phyloP scores from a whole-genome alignment of 2,113 vertebrate genomes.

The Thalassarche chlororhynchos region DNA sequence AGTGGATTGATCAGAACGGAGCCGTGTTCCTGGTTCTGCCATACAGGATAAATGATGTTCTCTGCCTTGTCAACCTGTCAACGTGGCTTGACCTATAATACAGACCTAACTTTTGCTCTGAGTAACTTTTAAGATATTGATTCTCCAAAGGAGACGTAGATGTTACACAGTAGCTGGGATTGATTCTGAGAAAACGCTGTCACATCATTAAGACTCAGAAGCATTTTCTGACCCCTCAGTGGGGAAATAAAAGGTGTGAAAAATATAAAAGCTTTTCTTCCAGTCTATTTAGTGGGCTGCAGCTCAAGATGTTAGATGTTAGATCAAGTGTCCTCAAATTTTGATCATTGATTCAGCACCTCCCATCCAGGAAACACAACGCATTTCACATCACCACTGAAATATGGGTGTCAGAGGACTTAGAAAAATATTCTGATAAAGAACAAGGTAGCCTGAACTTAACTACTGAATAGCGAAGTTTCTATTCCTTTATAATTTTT shows the following conservation, averaged over 20 bases:
- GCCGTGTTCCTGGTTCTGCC: not conserved
- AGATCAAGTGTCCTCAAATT: not conserved
- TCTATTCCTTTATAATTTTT: not conserved
- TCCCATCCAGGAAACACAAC: not conserved
- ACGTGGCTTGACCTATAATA: not conserved
- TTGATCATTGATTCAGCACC: not conserved
- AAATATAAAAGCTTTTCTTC: not conserved
- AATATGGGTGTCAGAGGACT: not conserved
- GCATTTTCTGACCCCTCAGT: not conserved
- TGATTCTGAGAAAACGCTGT: not conserved
- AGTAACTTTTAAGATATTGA: constrained; percentile 30
- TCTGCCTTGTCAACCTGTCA: constrained; percentile 44
- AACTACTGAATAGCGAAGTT: not conserved
- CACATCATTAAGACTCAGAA: not conserved
- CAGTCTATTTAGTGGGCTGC: constrained; percentile 1
- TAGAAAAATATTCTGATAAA: not conserved
- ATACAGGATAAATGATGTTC: constrained; percentile 1
- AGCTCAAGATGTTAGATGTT: not conserved
- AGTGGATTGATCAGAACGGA: constrained; percentile 14
- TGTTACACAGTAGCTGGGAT: not conserved
- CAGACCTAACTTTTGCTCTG: constrained; percentile 15
- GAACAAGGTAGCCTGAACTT: not conserved
- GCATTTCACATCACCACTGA: not conserved
- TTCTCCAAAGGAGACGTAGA: not conserved
- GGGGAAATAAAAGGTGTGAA: not conserved